Evolutionary conservation across 2,888 invertebrate species (phyloP).

Genomic region (Dusona sp.): DNA sequence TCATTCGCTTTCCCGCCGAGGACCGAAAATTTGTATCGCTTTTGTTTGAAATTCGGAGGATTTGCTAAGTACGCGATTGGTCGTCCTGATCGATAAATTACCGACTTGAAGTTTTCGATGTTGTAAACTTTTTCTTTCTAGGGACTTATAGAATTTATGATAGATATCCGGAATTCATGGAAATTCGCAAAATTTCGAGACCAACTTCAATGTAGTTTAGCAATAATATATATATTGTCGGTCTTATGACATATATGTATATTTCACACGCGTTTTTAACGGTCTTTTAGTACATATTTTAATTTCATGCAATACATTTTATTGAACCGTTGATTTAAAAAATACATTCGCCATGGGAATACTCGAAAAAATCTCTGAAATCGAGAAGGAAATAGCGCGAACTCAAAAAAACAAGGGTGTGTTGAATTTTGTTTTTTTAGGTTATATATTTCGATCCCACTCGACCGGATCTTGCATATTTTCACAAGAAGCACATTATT

Average conservation of each 20-base stretch:
- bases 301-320: slow-evolving; percentile 30
- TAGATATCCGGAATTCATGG: not conserved
- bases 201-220: not conserved
- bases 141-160: not conserved
- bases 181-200: not conserved
- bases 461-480: slow-evolving; percentile 17
- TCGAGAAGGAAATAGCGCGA: slow-evolving; percentile 98
- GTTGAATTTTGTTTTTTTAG: slow-evolving; percentile 52
- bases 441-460: slow-evolving; percentile 37
- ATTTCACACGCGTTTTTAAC: slow-evolving; percentile 57
- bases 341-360: slow-evolving; percentile 92
- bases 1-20: slow-evolving; percentile 29
- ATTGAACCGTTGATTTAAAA: not conserved
- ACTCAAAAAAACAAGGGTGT: slow-evolving; percentile 99
- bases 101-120: not conserved
- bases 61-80: not conserved
- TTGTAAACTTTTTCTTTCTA: not conserved
- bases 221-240: slow-evolving; percentile 15
- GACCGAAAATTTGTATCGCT: not conserved
- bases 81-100: not conserved
- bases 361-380: slow-evolving; percentile 99
- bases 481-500: not conserved
- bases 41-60: slow-evolving; percentile 22
- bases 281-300: slow-evolving; percentile 3
- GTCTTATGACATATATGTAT: slow-evolving; percentile 29